phyloP scores from a whole-genome alignment of 2,797 vertebrate genomes.

The Hyperoplus lanceolatus region DNA sequence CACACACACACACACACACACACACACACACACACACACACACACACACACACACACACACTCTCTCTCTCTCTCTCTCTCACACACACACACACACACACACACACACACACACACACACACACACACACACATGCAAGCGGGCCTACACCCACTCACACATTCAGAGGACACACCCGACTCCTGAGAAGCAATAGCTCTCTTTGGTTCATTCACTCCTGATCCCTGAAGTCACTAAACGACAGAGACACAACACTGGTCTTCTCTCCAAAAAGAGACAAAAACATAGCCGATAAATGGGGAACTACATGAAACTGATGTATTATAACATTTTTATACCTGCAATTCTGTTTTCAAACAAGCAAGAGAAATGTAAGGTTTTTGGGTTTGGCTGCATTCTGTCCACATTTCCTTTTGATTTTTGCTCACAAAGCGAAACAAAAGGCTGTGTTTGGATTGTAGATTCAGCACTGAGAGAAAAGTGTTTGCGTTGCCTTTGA shows the following conservation, averaged over 20 bases:
- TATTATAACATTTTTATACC: slow-evolving; percentile 13
- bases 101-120: not conserved
- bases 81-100: not conserved
- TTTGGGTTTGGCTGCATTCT: not conserved
- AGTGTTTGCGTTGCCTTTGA: slow-evolving; percentile 33
- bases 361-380: slow-evolving; percentile 12
- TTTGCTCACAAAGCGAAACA: slow-evolving; percentile 23
- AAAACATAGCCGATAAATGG: not conserved
- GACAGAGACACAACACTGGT: not conserved
- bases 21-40: not conserved
- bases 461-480: not conserved
- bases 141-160: slow-evolving; percentile 37
- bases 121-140: not conserved
- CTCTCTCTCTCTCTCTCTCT: no score
- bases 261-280: not conserved
- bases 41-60: not conserved
- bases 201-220: slow-evolving; percentile 35
- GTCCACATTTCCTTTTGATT: not conserved
- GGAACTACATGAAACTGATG: slow-evolving; percentile 11
- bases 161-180: slow-evolving; percentile 50
- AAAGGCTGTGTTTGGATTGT: slow-evolving; percentile 25
- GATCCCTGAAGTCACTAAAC: slow-evolving; percentile 33
- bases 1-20: slow-evolving; percentile 22
- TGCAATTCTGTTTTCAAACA: not conserved
- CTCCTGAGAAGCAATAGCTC: slow-evolving; percentile 41